Evolutionary conservation across 2,113 vertebrate species (phyloP).

Genomic region (Tragelaphus strepsiceros): DNA sequence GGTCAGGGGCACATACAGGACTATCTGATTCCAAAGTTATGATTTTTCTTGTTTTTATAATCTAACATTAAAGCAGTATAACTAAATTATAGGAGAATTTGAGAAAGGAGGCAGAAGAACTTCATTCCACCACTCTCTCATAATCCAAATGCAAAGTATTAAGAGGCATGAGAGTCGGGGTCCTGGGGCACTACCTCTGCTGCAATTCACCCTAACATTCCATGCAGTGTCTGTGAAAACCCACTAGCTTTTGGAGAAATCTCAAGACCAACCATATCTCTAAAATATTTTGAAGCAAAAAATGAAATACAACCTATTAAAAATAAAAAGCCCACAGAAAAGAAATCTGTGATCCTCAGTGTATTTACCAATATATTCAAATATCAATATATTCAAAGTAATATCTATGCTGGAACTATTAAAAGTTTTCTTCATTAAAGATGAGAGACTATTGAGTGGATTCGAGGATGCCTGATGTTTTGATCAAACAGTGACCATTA

Average conservation of each 20-base stretch:
- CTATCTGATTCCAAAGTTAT: constrained; percentile 49
- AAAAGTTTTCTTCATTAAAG: constrained; percentile 6
- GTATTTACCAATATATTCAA: not conserved
- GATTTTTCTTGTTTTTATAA: constrained; percentile 62
- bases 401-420: not conserved
- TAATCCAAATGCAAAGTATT: not conserved
- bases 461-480: too few species aligned
- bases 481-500: too few species aligned
- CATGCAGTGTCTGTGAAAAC: not conserved
- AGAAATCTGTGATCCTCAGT: not conserved
- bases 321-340: constrained; percentile 16
- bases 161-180: not conserved
- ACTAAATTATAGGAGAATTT: not conserved
- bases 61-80: constrained; percentile 60
- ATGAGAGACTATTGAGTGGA: too few species aligned
- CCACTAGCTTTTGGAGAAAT: not conserved
- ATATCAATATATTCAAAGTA: not conserved
- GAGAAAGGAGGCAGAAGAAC: not conserved
- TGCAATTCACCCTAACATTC: not conserved
- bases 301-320: constrained; percentile 20
- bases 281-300: constrained; percentile 17
- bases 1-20: constrained; percentile 48
- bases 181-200: too few species aligned
- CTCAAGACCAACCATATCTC: not conserved
- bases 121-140: not conserved